These are phyloP conservation scores for Dendrolimus pini DNA, from an alignment of 2,888 invertebrate genomes.

Conservation along the genomic window DNA sequence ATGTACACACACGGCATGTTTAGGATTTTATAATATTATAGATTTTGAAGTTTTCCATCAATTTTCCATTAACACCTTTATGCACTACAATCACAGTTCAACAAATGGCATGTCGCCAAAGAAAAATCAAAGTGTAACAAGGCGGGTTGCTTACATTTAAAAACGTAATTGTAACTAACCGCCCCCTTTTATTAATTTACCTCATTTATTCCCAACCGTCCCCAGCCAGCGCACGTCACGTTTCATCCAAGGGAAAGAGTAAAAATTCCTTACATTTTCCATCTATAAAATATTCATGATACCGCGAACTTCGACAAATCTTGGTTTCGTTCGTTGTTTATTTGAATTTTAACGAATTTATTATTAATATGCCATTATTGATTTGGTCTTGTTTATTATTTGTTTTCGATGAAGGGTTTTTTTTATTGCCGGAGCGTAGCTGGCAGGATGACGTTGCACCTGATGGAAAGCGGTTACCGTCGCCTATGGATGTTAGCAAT, in stretches of 20 bases:
- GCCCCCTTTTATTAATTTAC: slow-evolving; percentile 72
- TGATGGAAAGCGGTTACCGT: no score
- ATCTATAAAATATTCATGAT: slow-evolving; percentile 61
- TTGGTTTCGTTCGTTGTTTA: slow-evolving; percentile 29
- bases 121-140: slow-evolving; percentile 70
- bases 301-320: slow-evolving; percentile 22
- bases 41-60: no score
- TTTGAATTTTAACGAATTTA: slow-evolving; percentile 29
- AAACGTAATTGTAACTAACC: slow-evolving; percentile 76
- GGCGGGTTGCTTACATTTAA: slow-evolving; percentile 71
- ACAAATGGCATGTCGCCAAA: slow-evolving; percentile 65
- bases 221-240: slow-evolving; percentile 38
- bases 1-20: no score
- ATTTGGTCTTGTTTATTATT: background rate
- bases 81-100: no score
- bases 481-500: no score
- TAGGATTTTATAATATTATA: no score
- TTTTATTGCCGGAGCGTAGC: no score
- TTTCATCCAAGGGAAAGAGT: slow-evolving; percentile 31
- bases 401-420: no score
- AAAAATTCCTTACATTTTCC: slow-evolving; percentile 35
- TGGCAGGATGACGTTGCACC: no score
- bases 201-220: slow-evolving; percentile 59
- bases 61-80: no score
- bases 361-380: slow-evolving; percentile 6